Evolutionary conservation across 2,113 vertebrate genomes (phyloP), one percentile per base, ranked within the genome.

Genomic region (Girardinichthys multiradiatus): DNA sequence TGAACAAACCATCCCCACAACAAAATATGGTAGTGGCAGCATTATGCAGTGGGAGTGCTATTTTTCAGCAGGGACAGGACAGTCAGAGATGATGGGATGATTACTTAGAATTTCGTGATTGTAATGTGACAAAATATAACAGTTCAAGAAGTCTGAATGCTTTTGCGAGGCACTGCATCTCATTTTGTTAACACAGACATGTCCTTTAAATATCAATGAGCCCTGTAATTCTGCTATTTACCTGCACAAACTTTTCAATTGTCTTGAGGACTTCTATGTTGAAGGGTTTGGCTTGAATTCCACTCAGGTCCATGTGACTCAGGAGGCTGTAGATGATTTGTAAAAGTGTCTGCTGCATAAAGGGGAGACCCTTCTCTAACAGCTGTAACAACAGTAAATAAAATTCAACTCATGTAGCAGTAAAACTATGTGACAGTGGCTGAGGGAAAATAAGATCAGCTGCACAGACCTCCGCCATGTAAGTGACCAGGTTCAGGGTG

Each of bases 241-340:
- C 98, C 92, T 99, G 97, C 8, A 98, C 94, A 1, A 98, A 99
- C 94, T 97, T 99, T 91, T 99, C 97, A 77, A 99, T 97, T 29
- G 93, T 98, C 93, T 98, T 98, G 72, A 99, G 95, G 70, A 99
- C 97, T 90, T 99, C 98, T 87, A 96, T 31, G 19, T 99, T 99
- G 86, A 99, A 98, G 39, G 96, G 95, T 88, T 97, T 99, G 61
- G 96, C 95, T 66, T 97, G 96, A 87, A 98, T 95, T 2, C 89
- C 92, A 6, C 95, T 95, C 67, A 99, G 89, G 76, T 99, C 98
- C 96, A 98, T 95, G 79, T 99, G 97, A 92, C 96, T 99, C 62
- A 99, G 94, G 69, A 99, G 95, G 83, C 97, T 98, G 90, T 98
- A 96, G 88, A 99, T 99, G 81, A 98, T 98, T 76, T 98, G 98